Evolutionary conservation across 1,140 invertebrate genomes (phyloP), one percentile per base, ranked within the genome.

Genomic region (Meloidogyne floridensis): DNA sequence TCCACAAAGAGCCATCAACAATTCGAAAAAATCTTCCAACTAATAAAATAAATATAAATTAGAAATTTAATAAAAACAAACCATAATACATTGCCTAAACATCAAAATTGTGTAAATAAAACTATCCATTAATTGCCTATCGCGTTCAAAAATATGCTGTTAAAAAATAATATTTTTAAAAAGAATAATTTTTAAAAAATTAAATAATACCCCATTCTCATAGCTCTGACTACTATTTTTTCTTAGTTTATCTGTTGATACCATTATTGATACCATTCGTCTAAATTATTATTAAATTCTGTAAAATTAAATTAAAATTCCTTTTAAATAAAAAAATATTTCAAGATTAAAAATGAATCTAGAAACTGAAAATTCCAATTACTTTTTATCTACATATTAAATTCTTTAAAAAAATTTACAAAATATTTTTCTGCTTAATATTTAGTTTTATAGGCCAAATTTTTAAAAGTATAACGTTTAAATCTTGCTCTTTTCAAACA

Each of bases 1-100:
- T 65, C 59, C 59, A 65, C 59, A 65, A 65, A 65, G 59, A 65
- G 59, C 59, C 59, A 65, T 65, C 59, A 65, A 65, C 59, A 65
- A 18, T 18, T 65, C 59, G 10, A 65, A n/a, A 65, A 65, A 65
- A 7, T 65, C 59, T n/a, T 65, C 59, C 2, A 65, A 6, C 59
- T 65, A 32, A 32, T 32, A 32, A 32, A n/a, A 15, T 65, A 65
- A 65, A 15, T 65, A n/a, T 32, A 32, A 32, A 32, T 32, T 32
- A 32, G 32, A 32, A 65, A 65, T n/a, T n/a, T n/a, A n/a, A 2
- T 65, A n/a, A 59, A 15, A 5, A 15, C 6, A n/a, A n/a, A 65
- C 59, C 59, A 65, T n/a, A 65, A 65, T 65, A 6, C n/a, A 2
- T 18, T 65, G 59, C 5, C 15, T 15, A 65, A 65, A 65, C 59